Percentiles rank a stretch among this genome's conserved stretches.
Conservation (phyloP, 2,797 vertebrate genomes). For the Mormyrops boulengeri region DNA sequence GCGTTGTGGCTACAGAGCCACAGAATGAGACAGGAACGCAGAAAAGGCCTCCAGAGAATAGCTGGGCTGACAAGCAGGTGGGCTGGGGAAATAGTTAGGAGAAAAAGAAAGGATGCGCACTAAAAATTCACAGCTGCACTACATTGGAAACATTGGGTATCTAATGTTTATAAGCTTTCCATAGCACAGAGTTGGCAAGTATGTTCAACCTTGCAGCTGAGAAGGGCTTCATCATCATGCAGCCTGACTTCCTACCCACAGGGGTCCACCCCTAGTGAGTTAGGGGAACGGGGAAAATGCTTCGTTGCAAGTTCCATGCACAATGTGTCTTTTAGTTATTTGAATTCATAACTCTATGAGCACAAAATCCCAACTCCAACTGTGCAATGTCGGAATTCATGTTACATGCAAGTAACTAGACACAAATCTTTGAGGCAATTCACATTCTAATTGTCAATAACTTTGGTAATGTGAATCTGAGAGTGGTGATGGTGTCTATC, state of each 20-base stretch:
- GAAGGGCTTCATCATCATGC: constrained; percentile 6
- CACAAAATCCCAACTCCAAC: background rate
- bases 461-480: background rate
- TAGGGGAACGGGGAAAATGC: background rate
- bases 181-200: background rate
- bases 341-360: background rate
- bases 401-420: background rate
- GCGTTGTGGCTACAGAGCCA: background rate
- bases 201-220: background rate
- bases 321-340: background rate
- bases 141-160: background rate
- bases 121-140: background rate
- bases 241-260: background rate
- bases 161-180: background rate
- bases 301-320: background rate
- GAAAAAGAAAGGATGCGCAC: background rate
- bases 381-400: background rate
- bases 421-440: background rate
- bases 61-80: background rate
- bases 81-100: background rate
- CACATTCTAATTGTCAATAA: background rate
- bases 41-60: background rate
- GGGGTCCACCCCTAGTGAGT: background rate
- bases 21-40: background rate
- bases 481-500: background rate